A percentile compares a stretch with the other conserved stretches of the same genome.
Conservation (phyloP, 2,797 vertebrate species). For the Antennarius maculatus region DNA sequence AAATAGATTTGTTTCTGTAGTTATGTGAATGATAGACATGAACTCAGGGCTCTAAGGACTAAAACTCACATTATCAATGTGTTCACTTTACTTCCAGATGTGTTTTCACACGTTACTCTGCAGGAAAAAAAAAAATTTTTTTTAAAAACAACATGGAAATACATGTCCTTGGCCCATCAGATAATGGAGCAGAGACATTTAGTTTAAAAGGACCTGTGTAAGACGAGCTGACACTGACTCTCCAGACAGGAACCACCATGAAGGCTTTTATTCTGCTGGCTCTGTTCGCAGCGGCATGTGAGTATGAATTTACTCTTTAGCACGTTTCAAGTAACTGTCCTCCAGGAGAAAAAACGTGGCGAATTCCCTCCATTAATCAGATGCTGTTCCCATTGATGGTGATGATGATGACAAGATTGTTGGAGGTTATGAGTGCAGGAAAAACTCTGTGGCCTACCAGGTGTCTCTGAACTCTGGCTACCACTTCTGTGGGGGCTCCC, state of each 20-base stretch:
- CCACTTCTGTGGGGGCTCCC: conserved; percentile 81
- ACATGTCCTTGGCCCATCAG: conserved; percentile 22
- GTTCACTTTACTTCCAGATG: too few relatives aligned
- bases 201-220: conserved; percentile 35
- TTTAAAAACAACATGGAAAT: too few relatives aligned
- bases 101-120: too few relatives aligned
- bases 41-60: too few relatives aligned
- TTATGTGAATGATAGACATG: too few relatives aligned
- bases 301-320: conserved; percentile 14
- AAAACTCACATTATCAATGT: too few relatives aligned
- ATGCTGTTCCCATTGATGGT: conserved; percentile 67
- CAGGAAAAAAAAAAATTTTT: too few relatives aligned
- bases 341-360: background rate
- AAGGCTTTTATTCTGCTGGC: conserved; percentile 59
- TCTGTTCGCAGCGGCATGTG: conserved; percentile 54
- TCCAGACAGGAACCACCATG: conserved; percentile 46
- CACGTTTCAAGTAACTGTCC: background rate
- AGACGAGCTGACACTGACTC: conserved; percentile 17
- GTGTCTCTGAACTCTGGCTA: conserved; percentile 76
- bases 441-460: conserved; percentile 77
- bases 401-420: conserved; percentile 81
- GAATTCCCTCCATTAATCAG: background rate
- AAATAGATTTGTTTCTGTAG: too few relatives aligned
- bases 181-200: conserved; percentile 14
- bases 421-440: conserved; percentile 77